Evolutionary conservation across 2,113 vertebrate species (phyloP).

Genomic region (Phodopus roborovskii): DNA sequence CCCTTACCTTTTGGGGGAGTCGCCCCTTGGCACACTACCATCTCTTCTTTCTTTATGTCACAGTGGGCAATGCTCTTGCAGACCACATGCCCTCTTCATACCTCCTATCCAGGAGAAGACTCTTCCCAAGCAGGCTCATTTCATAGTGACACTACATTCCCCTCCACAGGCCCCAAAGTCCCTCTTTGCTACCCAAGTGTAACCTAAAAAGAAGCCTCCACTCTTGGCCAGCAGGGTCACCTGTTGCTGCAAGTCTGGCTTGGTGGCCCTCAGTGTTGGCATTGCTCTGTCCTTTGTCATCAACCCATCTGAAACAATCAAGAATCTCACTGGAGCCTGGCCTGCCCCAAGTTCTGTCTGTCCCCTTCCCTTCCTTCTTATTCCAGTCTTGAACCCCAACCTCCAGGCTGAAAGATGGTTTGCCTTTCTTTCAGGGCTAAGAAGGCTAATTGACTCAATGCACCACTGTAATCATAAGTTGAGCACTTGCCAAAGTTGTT

Average conservation of each 20-base stretch:
- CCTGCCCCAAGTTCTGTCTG: too few species aligned
- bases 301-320: not conserved
- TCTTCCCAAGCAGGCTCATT: not conserved
- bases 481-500: not conserved
- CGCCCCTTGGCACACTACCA: not conserved
- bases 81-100: too few species aligned
- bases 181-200: not conserved
- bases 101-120: too few species aligned
- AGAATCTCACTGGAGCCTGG: not conserved
- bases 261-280: fast-evolving
- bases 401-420: not conserved
- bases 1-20: not conserved
- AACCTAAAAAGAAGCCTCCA: not conserved
- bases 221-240: too few species aligned
- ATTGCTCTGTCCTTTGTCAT: not conserved
- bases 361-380: fast-evolving
- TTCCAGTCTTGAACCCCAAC: too few species aligned
- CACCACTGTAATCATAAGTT: fast-evolving
- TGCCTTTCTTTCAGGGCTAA: not conserved
- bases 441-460: too few species aligned
- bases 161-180: too few species aligned
- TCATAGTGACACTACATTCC: not conserved
- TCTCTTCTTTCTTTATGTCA: not conserved
- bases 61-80: not conserved
- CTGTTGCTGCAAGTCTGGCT: not conserved